phyloP scores from a whole-genome alignment of 2,888 invertebrate species.

The Pyrgus malvae region DNA sequence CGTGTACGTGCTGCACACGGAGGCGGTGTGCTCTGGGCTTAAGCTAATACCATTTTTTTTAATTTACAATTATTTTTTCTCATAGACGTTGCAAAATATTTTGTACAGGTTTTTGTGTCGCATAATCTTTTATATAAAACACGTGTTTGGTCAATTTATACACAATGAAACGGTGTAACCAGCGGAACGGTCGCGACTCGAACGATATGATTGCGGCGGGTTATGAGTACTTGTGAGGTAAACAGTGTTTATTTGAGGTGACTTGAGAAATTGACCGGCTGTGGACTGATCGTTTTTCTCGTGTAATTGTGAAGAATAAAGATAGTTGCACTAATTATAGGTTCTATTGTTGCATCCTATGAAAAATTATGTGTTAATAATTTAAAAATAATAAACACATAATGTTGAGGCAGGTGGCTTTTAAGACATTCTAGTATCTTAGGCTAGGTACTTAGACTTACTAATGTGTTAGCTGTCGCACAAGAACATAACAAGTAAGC shows the following conservation, averaged over 20 bases:
- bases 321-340: not conserved
- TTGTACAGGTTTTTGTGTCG: constrained; percentile 5
- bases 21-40: too few relatives aligned
- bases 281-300: constrained; percentile 24
- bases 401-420: too few relatives aligned
- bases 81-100: not conserved
- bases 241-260: constrained; percentile 37
- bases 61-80: not conserved
- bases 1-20: too few relatives aligned
- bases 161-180: constrained; percentile 37
- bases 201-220: constrained; percentile 23
- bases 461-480: too few relatives aligned
- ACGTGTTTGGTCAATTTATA: constrained; percentile 30
- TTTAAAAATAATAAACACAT: too few relatives aligned
- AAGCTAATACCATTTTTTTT: too few relatives aligned
- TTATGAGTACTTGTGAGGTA: constrained; percentile 28
- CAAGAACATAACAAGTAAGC: too few relatives aligned
- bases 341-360: too few relatives aligned
- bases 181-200: constrained; percentile 38
- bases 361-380: too few relatives aligned
- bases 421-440: too few relatives aligned
- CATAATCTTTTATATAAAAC: not conserved
- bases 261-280: constrained; percentile 27
- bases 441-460: too few relatives aligned
- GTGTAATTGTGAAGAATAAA: not conserved